Percentiles rank a stretch among this genome's conserved stretches.
These are phyloP conservation scores for Drosophila auraria DNA, from an alignment of 1,140 invertebrate genomes.

Conservation along the genomic window DNA sequence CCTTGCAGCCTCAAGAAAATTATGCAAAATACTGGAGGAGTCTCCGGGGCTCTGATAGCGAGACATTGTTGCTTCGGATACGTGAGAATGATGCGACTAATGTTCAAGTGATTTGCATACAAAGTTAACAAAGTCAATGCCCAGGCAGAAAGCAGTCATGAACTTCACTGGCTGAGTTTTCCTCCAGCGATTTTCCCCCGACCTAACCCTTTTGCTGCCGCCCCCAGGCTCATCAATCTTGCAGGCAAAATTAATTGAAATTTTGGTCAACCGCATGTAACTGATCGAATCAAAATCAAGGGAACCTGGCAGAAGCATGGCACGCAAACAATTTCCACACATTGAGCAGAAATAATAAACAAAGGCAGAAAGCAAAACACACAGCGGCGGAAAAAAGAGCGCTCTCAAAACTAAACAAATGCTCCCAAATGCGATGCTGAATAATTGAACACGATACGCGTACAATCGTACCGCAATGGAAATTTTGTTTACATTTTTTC, in stretches of 20 bases:
- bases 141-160: conserved; percentile 48
- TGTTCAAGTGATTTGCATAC: conserved; percentile 74
- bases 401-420: conserved; percentile 65
- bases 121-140: conserved; percentile 65
- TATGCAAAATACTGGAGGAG: conserved; percentile 59
- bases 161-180: conserved; percentile 31
- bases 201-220: conserved; percentile 4
- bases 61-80: conserved; percentile 27
- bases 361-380: conserved; percentile 47
- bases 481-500: conserved; percentile 75
- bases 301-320: conserved; percentile 26
- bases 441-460: conserved; percentile 65
- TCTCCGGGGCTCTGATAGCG: neutral
- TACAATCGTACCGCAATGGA: conserved; percentile 47
- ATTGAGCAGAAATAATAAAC: conserved; percentile 80
- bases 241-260: conserved; percentile 58
- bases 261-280: conserved; percentile 62
- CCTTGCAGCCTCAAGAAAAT: conserved; percentile 49
- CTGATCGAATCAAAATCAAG: conserved; percentile 51
- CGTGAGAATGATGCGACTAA: conserved; percentile 63
- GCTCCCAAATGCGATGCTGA: conserved; percentile 55
- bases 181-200: neutral
- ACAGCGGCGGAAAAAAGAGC: conserved; percentile 31
- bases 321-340: conserved; percentile 80
- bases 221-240: conserved; percentile 39